Conservation (phyloP, 2,888 invertebrate species). For the Drosophila subsilvestris region DNA sequence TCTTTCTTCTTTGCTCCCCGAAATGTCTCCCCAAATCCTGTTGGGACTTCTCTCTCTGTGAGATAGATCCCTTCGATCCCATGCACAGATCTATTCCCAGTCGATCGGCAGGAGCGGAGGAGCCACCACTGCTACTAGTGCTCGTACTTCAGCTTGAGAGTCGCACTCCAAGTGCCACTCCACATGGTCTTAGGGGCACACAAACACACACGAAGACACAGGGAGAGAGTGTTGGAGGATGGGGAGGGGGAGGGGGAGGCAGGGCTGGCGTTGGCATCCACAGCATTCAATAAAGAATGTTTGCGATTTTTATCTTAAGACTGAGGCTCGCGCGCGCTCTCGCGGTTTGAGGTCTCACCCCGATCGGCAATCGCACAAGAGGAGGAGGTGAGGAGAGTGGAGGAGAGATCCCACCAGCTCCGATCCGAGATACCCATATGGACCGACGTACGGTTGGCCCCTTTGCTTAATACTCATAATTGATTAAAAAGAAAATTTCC, state of each 20-base stretch:
- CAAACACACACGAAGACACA: conserved; percentile 22
- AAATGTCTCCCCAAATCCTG: conserved; percentile 2
- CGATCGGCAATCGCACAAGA: conserved; percentile 25
- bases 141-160: conserved; percentile 65
- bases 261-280: conserved; percentile 64
- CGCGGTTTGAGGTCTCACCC: conserved; percentile 53
- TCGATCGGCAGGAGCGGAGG: not conserved
- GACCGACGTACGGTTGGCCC: conserved; percentile 24
- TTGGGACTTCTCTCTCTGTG: too few relatives aligned
- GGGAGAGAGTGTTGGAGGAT: not conserved
- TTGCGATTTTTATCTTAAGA: conserved; percentile 75
- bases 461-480: conserved; percentile 74
- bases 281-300: conserved; percentile 79
- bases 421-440: conserved; percentile 18
- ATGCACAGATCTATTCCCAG: conserved; percentile 11
- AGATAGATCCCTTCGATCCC: not conserved
- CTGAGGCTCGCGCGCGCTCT: conserved; percentile 35
- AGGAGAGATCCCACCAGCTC: not conserved
- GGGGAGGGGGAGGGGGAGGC: conserved; percentile 10
- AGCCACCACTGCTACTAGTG: conserved; percentile 42
- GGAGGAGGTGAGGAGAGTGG: too few relatives aligned
- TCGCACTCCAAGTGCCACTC: conserved; percentile 74
- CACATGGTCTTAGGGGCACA: conserved; percentile 60
- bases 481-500: conserved; percentile 80
- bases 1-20: too few relatives aligned